A percentile compares a stretch with the other conserved stretches of the same genome.
Evolutionary conservation across 2,888 invertebrate genomes (phyloP).

Genomic region (Aproaerema taeniolella): DNA sequence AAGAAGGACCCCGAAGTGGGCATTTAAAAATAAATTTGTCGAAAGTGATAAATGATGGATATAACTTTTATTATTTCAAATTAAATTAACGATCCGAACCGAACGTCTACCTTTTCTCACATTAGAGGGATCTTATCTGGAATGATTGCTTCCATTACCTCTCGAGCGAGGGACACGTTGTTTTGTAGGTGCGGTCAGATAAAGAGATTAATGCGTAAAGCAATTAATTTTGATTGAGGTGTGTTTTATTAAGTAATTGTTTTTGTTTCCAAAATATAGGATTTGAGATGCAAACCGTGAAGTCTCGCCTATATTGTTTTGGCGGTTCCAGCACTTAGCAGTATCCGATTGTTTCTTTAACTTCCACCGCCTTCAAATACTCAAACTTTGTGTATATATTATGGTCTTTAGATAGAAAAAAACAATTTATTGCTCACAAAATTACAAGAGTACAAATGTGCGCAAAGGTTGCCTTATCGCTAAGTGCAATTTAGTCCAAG

Average conservation of each 20-base stretch:
- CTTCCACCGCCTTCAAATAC: no score
- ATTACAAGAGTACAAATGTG: no score
- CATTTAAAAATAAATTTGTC: constrained; percentile 78
- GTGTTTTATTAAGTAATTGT: constrained; percentile 74
- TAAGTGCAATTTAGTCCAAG: no score
- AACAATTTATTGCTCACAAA: no score
- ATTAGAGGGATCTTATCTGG: constrained; percentile 75
- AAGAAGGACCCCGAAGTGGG: constrained; percentile 63
- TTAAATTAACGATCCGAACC: constrained; percentile 73
- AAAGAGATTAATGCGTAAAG: constrained; percentile 76
- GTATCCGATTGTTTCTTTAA: no score
- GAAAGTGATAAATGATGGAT: constrained; percentile 76
- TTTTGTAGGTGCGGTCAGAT: constrained; percentile 67
- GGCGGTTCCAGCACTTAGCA: no score
- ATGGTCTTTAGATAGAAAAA: no score
- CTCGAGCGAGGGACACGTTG: constrained; percentile 67
- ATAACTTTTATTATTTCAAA: constrained; percentile 76
- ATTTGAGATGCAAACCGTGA: constrained; percentile 56
- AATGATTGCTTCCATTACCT: constrained; percentile 76
- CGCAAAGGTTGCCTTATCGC: no score
- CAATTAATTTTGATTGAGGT: constrained; percentile 77
- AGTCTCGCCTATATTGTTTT: no score
- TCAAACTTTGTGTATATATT: no score
- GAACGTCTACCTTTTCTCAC: constrained; percentile 73
- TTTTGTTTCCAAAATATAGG: constrained; percentile 60